Conservation (phyloP, 1,140 invertebrate species). For the Drosophila tani region DNA sequence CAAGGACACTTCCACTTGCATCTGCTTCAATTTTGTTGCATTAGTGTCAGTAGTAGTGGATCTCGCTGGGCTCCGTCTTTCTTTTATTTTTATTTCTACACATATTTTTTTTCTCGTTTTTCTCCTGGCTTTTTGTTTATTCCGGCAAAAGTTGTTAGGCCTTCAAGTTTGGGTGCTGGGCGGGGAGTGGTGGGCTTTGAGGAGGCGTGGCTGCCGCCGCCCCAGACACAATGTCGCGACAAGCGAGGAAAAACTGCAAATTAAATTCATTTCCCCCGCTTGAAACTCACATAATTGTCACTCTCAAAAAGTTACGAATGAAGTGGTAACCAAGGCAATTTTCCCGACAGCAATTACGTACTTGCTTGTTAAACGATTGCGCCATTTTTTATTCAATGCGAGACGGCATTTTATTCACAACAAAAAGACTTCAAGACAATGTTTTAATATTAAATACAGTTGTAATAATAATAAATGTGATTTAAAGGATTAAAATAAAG, state of each 20-base stretch:
- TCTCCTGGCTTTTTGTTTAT: conserved; percentile 9
- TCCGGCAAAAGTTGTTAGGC: conserved; percentile 15
- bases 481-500: too few species aligned
- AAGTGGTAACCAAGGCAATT: conserved; percentile 5
- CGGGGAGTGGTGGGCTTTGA: neutral
- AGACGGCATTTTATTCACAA: too few species aligned
- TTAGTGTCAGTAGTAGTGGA: conserved; percentile 65
- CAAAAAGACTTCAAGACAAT: too few species aligned
- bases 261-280: conserved; percentile 20
- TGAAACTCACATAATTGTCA: conserved; percentile 28
- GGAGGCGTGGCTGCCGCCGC: conserved; percentile 42
- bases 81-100: neutral
- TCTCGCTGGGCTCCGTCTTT: conserved; percentile 8
- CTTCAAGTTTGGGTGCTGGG: neutral
- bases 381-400: too few species aligned
- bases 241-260: conserved; percentile 45
- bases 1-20: conserved; percentile 79
- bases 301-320: conserved; percentile 1
- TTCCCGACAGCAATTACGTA: neutral
- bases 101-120: neutral
- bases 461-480: too few species aligned
- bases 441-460: too few species aligned
- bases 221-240: conserved; percentile 68
- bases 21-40: conserved; percentile 79
- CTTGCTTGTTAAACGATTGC: neutral